A percentile compares a stretch with the other conserved stretches of the same genome.
phyloP scores from a whole-genome alignment of 2,797 vertebrate genomes.

The Columba guinea region DNA sequence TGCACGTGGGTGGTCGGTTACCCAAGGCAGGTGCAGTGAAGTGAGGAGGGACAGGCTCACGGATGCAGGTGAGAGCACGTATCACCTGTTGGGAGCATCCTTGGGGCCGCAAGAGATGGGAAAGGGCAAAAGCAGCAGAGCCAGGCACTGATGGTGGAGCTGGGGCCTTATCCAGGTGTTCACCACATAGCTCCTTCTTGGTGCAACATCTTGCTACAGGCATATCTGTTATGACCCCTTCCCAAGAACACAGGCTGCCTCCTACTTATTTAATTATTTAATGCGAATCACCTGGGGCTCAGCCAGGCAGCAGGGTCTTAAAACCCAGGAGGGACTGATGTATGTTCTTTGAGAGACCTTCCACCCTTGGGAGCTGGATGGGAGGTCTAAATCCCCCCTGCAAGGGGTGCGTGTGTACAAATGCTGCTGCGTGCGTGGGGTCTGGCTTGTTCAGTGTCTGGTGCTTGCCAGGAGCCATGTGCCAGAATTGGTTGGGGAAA shows the following conservation, averaged over 20 bases:
- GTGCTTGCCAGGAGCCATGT: not conserved
- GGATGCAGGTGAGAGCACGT: not conserved
- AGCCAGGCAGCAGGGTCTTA: not conserved
- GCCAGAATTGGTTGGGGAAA: not conserved
- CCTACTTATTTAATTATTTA: not conserved
- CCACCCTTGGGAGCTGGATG: not conserved
- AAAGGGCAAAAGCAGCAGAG: not conserved
- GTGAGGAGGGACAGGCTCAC: not conserved
- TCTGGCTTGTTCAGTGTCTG: not conserved
- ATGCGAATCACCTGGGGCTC: fast-evolving
- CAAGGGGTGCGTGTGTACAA: fast-evolving
- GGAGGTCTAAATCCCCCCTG: not conserved
- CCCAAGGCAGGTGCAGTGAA: not conserved
- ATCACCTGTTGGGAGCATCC: not conserved
- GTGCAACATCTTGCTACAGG: not conserved
- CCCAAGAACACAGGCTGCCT: not conserved
- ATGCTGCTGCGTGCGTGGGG: fast-evolving
- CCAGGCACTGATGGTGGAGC: not conserved
- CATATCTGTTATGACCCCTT: not conserved
- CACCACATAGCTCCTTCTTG: fast-evolving
- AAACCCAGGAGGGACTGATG: not conserved
- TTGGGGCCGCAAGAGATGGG: not conserved
- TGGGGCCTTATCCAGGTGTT: not conserved
- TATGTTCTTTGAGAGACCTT: not conserved
- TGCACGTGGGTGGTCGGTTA: not conserved